A percentile compares a stretch with the other conserved stretches of the same genome.
Evolutionary conservation across 2,888 invertebrate species (phyloP).

Genomic region (Diadromus collaris): DNA sequence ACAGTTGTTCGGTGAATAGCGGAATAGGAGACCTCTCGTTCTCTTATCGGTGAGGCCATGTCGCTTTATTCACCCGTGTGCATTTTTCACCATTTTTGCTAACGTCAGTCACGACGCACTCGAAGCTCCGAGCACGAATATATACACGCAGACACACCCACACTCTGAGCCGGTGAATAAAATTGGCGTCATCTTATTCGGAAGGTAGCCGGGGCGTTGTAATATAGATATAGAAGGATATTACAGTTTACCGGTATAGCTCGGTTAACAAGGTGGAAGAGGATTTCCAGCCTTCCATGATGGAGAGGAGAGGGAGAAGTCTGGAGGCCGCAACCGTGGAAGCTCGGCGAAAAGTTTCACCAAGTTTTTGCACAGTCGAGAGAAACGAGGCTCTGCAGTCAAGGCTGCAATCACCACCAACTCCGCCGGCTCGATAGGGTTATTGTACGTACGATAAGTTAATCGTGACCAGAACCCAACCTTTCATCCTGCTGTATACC

Average conservation of each 20-base stretch:
- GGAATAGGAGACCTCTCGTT: background rate
- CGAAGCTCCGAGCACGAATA: background rate
- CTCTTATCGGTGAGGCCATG: constrained; percentile 7
- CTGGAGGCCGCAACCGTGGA: constrained; percentile 3
- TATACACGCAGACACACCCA: background rate
- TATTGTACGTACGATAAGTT: constrained; percentile 18
- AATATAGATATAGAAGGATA: constrained; percentile 1
- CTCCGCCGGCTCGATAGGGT: constrained; percentile 8
- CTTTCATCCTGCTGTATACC: background rate
- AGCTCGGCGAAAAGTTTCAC: constrained; percentile 33
- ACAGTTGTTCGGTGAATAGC: constrained; percentile 7
- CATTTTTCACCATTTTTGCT: constrained; percentile 32
- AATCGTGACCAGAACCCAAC: constrained; percentile 1
- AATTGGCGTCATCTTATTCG: constrained; percentile 34
- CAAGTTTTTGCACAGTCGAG: constrained; percentile 44
- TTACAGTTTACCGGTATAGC: constrained; percentile 6
- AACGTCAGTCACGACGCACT: constrained; percentile 7
- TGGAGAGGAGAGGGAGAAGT: constrained; percentile 20
- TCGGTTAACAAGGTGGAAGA: constrained; percentile 36
- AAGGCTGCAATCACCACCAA: constrained; percentile 36
- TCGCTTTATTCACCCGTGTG: constrained; percentile 10
- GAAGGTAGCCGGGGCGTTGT: constrained; percentile 8
- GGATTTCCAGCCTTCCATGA: constrained; percentile 24
- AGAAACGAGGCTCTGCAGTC: constrained; percentile 24
- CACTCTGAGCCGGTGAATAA: constrained; percentile 4